Evolutionary conservation across 2,888 invertebrate species (phyloP).

Genomic region (Catocala nupta): DNA sequence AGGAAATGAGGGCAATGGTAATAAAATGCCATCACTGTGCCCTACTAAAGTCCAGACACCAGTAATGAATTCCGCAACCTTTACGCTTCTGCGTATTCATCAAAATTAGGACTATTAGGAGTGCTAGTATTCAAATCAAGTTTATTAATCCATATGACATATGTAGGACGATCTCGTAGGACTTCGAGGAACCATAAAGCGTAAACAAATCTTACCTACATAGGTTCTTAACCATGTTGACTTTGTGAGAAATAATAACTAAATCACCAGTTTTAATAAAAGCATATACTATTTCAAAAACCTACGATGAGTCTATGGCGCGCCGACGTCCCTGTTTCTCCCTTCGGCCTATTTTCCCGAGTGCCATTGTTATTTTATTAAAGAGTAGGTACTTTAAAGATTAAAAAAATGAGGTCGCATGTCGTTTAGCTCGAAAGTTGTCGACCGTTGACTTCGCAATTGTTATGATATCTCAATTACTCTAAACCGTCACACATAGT

Average conservation of each 20-base stretch:
- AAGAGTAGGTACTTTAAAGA: conserved; percentile 12
- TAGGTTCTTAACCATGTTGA: too few relatives aligned
- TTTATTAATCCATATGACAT: conserved; percentile 21
- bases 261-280: too few relatives aligned
- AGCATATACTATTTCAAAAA: neutral
- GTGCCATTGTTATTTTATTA: conserved; percentile 26
- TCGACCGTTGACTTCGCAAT: conserved; percentile 23
- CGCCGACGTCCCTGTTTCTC: neutral
- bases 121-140: conserved; percentile 29
- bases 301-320: neutral
- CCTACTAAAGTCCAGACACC: conserved; percentile 43
- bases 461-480: conserved; percentile 38
- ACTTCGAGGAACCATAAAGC: conserved; percentile 1
- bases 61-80: conserved; percentile 44
- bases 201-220: too few relatives aligned
- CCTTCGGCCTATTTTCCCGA: conserved; percentile 19
- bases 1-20: conserved; percentile 55
- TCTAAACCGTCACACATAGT: conserved; percentile 33
- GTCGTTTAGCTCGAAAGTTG: conserved; percentile 36
- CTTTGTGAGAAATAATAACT: too few relatives aligned
- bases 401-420: conserved; percentile 37
- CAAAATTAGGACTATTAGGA: conserved; percentile 28
- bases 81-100: conserved; percentile 26
- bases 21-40: conserved; percentile 52
- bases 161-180: conserved; percentile 13